Evolutionary conservation across 2,888 invertebrate genomes (phyloP), one percentile per base, ranked within the genome.

Genomic region (Uloborus plumipes): DNA sequence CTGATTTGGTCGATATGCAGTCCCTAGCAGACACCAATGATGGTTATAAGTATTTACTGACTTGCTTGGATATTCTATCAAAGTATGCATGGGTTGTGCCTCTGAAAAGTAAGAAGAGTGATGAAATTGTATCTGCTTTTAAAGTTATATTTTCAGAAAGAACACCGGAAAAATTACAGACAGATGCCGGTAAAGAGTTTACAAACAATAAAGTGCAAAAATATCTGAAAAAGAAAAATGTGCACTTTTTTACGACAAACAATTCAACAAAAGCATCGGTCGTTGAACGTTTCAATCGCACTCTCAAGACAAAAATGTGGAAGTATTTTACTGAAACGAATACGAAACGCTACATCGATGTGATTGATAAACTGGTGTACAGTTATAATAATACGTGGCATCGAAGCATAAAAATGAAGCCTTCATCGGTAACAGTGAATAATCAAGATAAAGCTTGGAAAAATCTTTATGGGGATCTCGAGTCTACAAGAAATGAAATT

Each of bases 281-380:
- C 7, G 86, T 87, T 2, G 88, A 88, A 85, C 71, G 88, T 14
- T 87, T 87, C 13, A 87, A 87, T 83, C 64, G 87, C 71, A 88
- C 87, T 7, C 50, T 88, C 13, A 88, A 88, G 84, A 85, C 85
- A 47, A 86, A 61, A 47, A 71, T 61, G 72, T 62, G 51, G 72
- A 51, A 61, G 50, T 72, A 72, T 50, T 72, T 72, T 14, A 50
- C 72, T 4, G 51, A 72, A 26, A 15, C 22, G 15, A 51, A 62
- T 31, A 72, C 72, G 7, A 50, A 61, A 47, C 31, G 49, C 9
- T 71, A 71, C 59, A 59, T 71, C 64, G 22, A 49, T 20, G 51
- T 62, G 15, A 31, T 78, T 2, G 16, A 53, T 49, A 59, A 78
- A 39, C 47, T 78, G 20, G 51, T 71, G 16, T n/a, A 72, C 22